phyloP scores from a whole-genome alignment of 2,888 invertebrate genomes.

The Tiphia femorata region DNA sequence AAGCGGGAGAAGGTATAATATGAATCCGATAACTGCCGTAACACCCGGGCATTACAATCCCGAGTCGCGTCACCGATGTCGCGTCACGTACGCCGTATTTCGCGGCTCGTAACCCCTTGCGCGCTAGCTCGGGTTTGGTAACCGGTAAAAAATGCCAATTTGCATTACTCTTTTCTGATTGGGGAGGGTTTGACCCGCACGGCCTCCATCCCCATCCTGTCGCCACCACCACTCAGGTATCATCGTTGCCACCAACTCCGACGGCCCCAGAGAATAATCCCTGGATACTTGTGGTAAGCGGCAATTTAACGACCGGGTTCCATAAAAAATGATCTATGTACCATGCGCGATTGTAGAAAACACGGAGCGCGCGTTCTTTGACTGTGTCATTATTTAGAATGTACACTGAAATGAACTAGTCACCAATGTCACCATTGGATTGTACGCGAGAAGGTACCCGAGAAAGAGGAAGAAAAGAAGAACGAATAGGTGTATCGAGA shows the following conservation, averaged over 20 bases:
- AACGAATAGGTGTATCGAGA: no score
- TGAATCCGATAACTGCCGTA: constrained; percentile 31
- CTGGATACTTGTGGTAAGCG: constrained; percentile 39
- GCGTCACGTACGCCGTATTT: constrained; percentile 18
- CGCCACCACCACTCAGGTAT: neutral
- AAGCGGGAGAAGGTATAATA: no score
- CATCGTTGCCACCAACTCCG: neutral
- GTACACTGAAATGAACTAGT: no score
- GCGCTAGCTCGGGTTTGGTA: neutral
- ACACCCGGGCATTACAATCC: constrained; percentile 7
- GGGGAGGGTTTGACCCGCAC: neutral
- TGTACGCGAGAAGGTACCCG: no score
- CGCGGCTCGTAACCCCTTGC: neutral
- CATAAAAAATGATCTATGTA: no score
- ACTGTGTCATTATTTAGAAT: no score
- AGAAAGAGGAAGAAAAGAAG: no score
- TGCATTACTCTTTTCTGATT: constrained; percentile 30
- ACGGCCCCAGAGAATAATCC: constrained; percentile 30
- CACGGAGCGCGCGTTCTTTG: no score
- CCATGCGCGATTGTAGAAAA: constrained; percentile 35
- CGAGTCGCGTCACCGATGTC: constrained; percentile 2
- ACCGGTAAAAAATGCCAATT: constrained; percentile 38
- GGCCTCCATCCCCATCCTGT: neutral
- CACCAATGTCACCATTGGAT: no score
- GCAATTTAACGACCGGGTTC: constrained; percentile 42